phyloP scores from a whole-genome alignment of 2,113 vertebrate genomes.

The Cervus canadensis region DNA sequence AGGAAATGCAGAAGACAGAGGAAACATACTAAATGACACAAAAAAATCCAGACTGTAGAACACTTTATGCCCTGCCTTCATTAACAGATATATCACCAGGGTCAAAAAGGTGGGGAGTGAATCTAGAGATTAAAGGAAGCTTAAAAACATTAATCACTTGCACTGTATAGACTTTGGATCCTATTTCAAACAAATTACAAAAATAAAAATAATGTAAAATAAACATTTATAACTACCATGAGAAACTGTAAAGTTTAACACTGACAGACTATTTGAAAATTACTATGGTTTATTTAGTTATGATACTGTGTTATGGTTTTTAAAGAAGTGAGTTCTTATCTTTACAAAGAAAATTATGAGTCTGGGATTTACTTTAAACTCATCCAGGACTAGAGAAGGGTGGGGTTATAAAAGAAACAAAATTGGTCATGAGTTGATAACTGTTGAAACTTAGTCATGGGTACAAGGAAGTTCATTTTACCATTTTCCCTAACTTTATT shows the following conservation, averaged over 20 bases:
- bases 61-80: not conserved
- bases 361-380: not conserved
- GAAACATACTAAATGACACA: not conserved
- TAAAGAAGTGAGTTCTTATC: not conserved
- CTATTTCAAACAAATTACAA: not conserved
- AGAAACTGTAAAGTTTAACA: not conserved
- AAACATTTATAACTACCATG: not conserved
- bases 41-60: not conserved
- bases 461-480: not conserved
- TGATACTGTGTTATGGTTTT: not conserved
- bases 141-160: not conserved
- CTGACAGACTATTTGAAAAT: not conserved
- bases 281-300: not conserved
- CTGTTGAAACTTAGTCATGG: not conserved
- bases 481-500: not conserved
- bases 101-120: not conserved
- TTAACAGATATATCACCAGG: not conserved
- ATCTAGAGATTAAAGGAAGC: not conserved
- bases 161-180: not conserved
- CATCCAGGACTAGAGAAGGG: not conserved
- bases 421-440: not conserved
- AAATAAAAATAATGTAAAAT: not conserved
- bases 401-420: not conserved
- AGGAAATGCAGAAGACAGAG: constrained; percentile 4
- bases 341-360: not conserved